Base-by-base conservation (phyloP, 1,140 invertebrate species). In the Grapholita molesta region DNA sequence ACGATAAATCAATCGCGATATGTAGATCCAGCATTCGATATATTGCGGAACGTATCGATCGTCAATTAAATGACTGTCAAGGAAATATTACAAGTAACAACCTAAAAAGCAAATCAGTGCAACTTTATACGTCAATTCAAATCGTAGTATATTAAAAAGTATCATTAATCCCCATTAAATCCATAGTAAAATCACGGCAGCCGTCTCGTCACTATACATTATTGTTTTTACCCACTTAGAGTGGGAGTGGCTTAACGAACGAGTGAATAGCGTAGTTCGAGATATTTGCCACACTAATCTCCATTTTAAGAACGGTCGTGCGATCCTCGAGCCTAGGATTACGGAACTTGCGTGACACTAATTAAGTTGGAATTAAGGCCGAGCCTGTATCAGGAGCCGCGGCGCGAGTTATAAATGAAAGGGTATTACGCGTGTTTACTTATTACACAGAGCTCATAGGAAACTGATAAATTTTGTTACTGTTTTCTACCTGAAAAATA, bases 311-410 rank as follows among this genome's bases (percentile, higher is more conserved):
- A 89, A 90, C 87, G 85, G 85, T 82, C 80, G 85, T 88, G 81
- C 85, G 80, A 87, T 83, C 78, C 86, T 81, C 82, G 74, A 88
- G 89, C 89, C 89, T 87, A 83, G 89, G 88, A 91, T 91, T 91
- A 91, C 76, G 84, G 83, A 91, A 91, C 86, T 91, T 91, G 86
- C 88, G 86, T 91, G 88, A 90, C 83, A 87, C 88, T 91, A 90
- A 90, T 91, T 90, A 90, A 91, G 86, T 88, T 75, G 86, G 89
- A 84, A 90, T 91, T 90, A 91, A 85, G 84, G 83, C 75, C 83
- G 77, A 88, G 85, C 83, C 86, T 88, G 86, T 91, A 91, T 89
- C 87, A 91, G 86, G 86, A 86, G 84, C 81, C 89, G 80, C 82
- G 82, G 72, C 80, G 83, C 76, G 84, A 86, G 88, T 89, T 87